A percentile compares a stretch with the other conserved stretches of the same genome.
phyloP scores from a whole-genome alignment of 2,888 invertebrate genomes.

The Reticulitermes lucifugus region DNA sequence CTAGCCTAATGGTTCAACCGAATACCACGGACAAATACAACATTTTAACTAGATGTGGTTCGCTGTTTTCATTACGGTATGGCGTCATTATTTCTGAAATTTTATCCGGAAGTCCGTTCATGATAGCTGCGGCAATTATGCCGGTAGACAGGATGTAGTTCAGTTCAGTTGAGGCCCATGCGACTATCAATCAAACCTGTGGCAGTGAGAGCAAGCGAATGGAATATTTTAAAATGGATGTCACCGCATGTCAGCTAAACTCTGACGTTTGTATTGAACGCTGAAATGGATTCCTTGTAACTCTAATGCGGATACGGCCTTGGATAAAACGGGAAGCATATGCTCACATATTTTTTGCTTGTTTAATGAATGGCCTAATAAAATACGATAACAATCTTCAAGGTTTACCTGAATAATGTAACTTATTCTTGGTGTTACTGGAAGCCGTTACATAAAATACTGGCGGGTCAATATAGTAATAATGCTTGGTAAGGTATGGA shows the following conservation, averaged over 20 bases:
- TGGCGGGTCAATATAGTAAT: no score
- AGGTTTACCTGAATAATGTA: no score
- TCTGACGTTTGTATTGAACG: background rate
- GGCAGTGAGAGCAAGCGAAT: background rate
- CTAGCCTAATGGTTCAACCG: no score
- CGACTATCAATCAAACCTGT: background rate
- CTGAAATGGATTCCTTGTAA: conserved; percentile 3
- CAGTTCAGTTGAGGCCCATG: background rate
- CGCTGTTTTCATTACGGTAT: background rate
- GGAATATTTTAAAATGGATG: conserved; percentile 6
- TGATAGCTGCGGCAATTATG: background rate
- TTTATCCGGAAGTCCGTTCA: background rate
- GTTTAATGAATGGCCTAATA: no score
- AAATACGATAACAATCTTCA: no score
- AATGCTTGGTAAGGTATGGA: no score
- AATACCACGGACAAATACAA: background rate
- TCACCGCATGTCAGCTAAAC: background rate
- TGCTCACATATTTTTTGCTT: no score
- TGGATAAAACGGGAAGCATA: no score
- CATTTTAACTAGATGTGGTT: background rate
- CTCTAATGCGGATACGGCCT: background rate
- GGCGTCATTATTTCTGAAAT: conserved; percentile 5
- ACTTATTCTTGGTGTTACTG: no score
- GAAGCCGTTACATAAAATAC: no score
- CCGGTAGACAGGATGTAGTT: background rate